Percentiles rank a stretch among this genome's conserved stretches.
Conservation (phyloP, 2,888 invertebrate genomes). For the Epistrophe grossulariae region DNA sequence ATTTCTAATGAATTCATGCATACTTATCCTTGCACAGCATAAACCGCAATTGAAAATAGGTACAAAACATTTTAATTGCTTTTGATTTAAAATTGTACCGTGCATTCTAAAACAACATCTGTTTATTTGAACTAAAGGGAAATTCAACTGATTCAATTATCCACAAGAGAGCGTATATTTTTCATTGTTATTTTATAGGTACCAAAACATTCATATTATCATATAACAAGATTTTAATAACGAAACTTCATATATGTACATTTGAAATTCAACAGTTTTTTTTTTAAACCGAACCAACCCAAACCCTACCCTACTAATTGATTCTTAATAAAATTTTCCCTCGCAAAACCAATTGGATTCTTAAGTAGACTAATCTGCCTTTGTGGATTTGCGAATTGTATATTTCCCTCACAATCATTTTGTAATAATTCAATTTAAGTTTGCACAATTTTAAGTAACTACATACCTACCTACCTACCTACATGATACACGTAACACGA, state of each 20-base stretch:
- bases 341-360: neutral
- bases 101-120: neutral
- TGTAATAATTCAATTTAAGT: constrained; percentile 35
- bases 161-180: neutral
- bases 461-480: neutral
- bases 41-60: neutral
- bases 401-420: neutral
- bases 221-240: too few relatives aligned
- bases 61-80: neutral
- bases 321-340: neutral
- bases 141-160: neutral
- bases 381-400: neutral
- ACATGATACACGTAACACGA: constrained; percentile 1
- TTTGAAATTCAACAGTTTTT: neutral
- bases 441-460: neutral
- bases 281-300: neutral
- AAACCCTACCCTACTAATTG: neutral
- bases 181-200: neutral
- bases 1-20: too few relatives aligned
- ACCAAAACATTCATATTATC: neutral
- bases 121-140: neutral
- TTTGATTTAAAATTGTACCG: too few relatives aligned
- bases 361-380: constrained; percentile 1
- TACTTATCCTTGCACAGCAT: too few relatives aligned
- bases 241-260: too few relatives aligned